These are phyloP conservation scores for Lophius americanus DNA, from an alignment of 2,797 vertebrate genomes.

Conservation along the genomic window DNA sequence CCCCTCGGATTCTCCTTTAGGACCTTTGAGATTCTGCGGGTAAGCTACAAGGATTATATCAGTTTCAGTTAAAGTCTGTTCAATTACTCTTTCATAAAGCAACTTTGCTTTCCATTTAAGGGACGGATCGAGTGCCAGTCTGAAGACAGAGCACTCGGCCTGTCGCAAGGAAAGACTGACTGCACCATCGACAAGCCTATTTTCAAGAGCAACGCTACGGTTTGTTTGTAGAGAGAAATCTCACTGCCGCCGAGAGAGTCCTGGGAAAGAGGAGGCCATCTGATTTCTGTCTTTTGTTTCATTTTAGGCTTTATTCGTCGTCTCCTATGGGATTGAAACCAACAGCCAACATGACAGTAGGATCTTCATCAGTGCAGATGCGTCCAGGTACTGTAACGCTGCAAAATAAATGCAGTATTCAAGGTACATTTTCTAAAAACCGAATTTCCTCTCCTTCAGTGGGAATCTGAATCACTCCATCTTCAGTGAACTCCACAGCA, in stretches of 20 bases:
- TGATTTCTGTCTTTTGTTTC: slow-evolving; percentile 1
- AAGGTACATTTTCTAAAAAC: background rate
- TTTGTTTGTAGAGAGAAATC: slow-evolving; percentile 37
- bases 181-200: slow-evolving; percentile 79
- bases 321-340: slow-evolving; percentile 80
- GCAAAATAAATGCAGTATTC: background rate
- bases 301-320: slow-evolving; percentile 76
- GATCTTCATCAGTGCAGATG: slow-evolving; percentile 78
- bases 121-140: slow-evolving; percentile 73
- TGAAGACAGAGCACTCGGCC: slow-evolving; percentile 51
- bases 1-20: slow-evolving; percentile 84
- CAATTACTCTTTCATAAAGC: background rate
- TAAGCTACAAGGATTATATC: slow-evolving; percentile 40
- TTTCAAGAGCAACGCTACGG: slow-evolving; percentile 73
- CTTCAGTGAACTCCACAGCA: slow-evolving; percentile 56
- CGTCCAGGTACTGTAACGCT: slow-evolving; percentile 78
- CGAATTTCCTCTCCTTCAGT: slow-evolving; percentile 55
- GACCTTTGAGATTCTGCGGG: slow-evolving; percentile 71
- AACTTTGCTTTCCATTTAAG: slow-evolving; percentile 32
- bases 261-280: background rate
- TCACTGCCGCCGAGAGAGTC: background rate
- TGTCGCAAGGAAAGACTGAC: slow-evolving; percentile 47
- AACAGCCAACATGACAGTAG: slow-evolving; percentile 65
- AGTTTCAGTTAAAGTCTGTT: background rate
- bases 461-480: slow-evolving; percentile 67